Evolutionary conservation across 2,888 invertebrate genomes (phyloP).

Genomic region (Latrodectus elegans): DNA sequence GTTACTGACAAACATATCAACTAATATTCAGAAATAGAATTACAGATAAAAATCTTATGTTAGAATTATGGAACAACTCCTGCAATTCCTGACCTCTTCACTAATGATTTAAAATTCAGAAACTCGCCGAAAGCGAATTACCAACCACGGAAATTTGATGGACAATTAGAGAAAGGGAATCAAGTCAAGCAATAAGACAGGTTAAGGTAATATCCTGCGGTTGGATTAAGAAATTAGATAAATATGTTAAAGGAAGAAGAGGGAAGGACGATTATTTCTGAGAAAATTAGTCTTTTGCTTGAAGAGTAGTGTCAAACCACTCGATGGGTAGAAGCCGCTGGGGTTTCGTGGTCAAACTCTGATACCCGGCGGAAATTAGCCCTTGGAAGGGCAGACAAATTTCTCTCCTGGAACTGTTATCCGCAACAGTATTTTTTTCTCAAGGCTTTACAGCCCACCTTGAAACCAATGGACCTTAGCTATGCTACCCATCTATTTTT

Average conservation of each 20-base stretch:
- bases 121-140: too few species aligned
- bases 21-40: too few species aligned
- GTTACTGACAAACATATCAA: too few species aligned
- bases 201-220: background rate
- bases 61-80: too few species aligned
- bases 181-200: background rate
- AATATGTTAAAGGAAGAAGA: slow-evolving; percentile 4
- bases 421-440: slow-evolving; percentile 70
- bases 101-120: too few species aligned
- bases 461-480: slow-evolving; percentile 65
- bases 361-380: slow-evolving; percentile 67
- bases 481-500: slow-evolving; percentile 65
- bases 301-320: slow-evolving; percentile 54
- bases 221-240: background rate
- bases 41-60: too few species aligned
- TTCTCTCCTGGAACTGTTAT: slow-evolving; percentile 68
- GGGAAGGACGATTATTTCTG: slow-evolving; percentile 55
- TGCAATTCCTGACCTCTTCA: too few species aligned
- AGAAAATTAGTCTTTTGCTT: slow-evolving; percentile 65
- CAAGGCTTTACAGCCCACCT: slow-evolving; percentile 68
- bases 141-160: too few species aligned
- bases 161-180: background rate
- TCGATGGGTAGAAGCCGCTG: slow-evolving; percentile 51
- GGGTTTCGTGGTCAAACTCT: slow-evolving; percentile 66
- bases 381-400: slow-evolving; percentile 69